phyloP scores from a whole-genome alignment of 2,888 invertebrate genomes.

The Hyles lineata region DNA sequence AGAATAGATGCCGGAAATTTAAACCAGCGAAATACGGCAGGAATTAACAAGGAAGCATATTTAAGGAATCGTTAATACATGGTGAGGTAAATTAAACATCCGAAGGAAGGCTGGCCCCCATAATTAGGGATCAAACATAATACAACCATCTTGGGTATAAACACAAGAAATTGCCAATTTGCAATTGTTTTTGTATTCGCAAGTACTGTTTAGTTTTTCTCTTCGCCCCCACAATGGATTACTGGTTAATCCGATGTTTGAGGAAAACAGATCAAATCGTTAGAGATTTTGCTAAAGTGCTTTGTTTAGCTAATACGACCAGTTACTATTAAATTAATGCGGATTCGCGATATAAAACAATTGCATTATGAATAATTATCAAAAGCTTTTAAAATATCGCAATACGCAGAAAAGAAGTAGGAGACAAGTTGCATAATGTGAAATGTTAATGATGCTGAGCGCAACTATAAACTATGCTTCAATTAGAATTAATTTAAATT shows the following conservation, averaged over 20 bases:
- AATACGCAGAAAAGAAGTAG: no score
- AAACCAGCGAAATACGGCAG: not conserved
- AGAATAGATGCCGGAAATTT: not conserved
- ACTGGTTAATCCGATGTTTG: not conserved
- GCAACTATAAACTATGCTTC: no score
- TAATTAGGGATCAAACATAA: slow-evolving; percentile 8
- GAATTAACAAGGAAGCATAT: slow-evolving; percentile 7
- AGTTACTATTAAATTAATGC: not conserved
- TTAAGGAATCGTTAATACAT: slow-evolving; percentile 11
- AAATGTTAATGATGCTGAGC: no score
- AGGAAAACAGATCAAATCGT: not conserved
- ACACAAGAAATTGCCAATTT: slow-evolving; percentile 1
- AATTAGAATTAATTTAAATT: no score
- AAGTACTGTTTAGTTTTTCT: not conserved
- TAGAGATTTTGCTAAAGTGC: not conserved
- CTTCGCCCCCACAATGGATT: not conserved
- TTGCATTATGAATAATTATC: no score
- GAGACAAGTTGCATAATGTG: no score
- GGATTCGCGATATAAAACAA: not conserved
- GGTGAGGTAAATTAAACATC: not conserved
- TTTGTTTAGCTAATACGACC: not conserved
- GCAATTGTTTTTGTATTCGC: slow-evolving; percentile 5
- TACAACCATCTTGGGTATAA: slow-evolving; percentile 11
- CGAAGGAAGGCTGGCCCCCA: not conserved
- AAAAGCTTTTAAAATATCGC: no score